phyloP scores from a whole-genome alignment of 2,797 vertebrate genomes.

The Bradypodion pumilum region DNA sequence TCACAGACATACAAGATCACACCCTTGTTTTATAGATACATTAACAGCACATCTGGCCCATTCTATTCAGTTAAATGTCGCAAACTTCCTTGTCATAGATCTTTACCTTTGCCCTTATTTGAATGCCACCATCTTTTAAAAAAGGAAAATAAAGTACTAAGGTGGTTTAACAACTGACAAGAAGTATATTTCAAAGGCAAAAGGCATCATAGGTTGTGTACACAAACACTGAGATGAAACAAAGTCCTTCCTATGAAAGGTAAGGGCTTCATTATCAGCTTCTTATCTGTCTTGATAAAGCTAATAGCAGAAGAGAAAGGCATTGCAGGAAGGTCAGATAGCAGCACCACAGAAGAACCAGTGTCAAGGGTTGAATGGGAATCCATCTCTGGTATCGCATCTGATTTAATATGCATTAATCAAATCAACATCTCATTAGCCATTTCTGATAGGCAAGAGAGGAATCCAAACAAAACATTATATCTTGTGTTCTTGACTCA shows the following conservation, averaged over 20 bases:
- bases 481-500: too few relatives aligned
- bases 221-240: conserved; percentile 1
- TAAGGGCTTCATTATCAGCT: not conserved
- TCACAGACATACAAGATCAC: too few relatives aligned
- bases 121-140: not conserved
- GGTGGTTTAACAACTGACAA: not conserved
- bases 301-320: conserved; percentile 15
- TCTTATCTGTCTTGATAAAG: conserved; percentile 37
- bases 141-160: not conserved
- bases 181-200: not conserved
- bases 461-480: too few relatives aligned
- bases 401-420: too few relatives aligned
- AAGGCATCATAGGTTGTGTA: not conserved
- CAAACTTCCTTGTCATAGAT: not conserved
- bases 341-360: conserved; percentile 1
- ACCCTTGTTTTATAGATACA: too few relatives aligned
- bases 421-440: too few relatives aligned
- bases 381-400: too few relatives aligned
- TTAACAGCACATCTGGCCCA: not conserved
- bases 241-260: conserved; percentile 41
- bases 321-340: conserved; percentile 47
- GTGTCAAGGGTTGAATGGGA: not conserved
- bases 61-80: not conserved
- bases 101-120: not conserved
- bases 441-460: too few relatives aligned